A percentile compares a stretch with the other conserved stretches of the same genome.
Conservation (phyloP, 2,888 invertebrate genomes). For the Formica aserva region DNA sequence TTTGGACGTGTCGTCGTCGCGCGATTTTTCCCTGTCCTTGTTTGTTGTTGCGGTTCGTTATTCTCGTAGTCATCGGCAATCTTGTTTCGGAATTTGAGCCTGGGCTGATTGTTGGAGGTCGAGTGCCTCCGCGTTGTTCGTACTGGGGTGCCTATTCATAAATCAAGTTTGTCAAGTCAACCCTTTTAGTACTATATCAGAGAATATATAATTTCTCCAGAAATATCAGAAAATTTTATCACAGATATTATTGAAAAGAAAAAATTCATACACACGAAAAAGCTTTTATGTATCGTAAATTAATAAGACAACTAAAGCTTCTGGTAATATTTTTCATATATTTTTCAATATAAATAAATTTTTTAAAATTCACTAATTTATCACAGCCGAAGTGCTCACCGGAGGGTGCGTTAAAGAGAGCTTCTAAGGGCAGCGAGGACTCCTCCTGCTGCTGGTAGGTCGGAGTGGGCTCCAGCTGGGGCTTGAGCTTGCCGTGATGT, state of each 20-base stretch:
- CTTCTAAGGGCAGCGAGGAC: constrained; percentile 87
- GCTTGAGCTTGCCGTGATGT: constrained; percentile 85
- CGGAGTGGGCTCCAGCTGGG: constrained; percentile 89
- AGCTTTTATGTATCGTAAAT: not conserved
- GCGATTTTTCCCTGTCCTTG: constrained; percentile 80
- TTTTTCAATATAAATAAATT: not conserved
- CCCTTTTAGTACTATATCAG: not conserved
- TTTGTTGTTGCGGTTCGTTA: constrained; percentile 71
- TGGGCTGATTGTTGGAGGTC: constrained; percentile 64
- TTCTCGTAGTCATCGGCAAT: constrained; percentile 80
- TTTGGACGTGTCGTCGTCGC: constrained; percentile 83
- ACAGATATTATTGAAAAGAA: not conserved
- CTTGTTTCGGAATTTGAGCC: constrained; percentile 84
- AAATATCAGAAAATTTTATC: not conserved
- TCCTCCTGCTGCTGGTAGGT: constrained; percentile 88
- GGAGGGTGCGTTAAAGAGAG: constrained; percentile 86
- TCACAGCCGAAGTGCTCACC: constrained; percentile 72
- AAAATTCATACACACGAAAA: not conserved
- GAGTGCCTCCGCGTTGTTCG: constrained; percentile 80
- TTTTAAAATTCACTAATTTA: not conserved
- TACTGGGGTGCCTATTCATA: constrained; percentile 69
- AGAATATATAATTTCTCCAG: not conserved
- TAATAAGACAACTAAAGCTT: not conserved
- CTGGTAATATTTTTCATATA: not conserved
- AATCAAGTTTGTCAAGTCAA: constrained; percentile 2